Conservation (phyloP, 2,888 invertebrate genomes). For the Andrena chrysosceles region DNA sequence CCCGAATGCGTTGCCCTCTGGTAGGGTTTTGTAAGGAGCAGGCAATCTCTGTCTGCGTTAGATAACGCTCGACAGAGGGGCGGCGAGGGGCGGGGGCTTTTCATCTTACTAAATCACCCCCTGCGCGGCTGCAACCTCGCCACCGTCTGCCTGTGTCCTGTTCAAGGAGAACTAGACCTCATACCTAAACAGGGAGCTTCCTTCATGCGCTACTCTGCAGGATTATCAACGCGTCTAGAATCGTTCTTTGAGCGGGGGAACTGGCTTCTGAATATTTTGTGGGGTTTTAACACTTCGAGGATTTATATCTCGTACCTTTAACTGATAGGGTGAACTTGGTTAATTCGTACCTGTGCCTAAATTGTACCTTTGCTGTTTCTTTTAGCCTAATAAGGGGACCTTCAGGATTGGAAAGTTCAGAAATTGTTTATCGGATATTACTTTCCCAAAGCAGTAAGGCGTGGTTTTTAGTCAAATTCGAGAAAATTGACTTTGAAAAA, state of each 20-base stretch:
- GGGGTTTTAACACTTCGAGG: not conserved
- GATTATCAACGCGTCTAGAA: slow-evolving; percentile 3
- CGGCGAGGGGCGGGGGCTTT: slow-evolving; percentile 75
- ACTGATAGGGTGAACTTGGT: too few species aligned
- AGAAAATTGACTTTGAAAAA: too few species aligned
- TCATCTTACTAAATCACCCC: slow-evolving; percentile 81
- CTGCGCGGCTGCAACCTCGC: slow-evolving; percentile 53
- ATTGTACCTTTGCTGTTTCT: too few species aligned
- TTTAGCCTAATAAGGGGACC: too few species aligned
- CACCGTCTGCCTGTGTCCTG: slow-evolving; percentile 39
- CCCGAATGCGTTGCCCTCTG: slow-evolving; percentile 72
- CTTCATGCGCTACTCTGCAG: not conserved
- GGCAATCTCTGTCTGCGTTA: slow-evolving; percentile 81
- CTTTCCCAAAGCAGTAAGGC: too few species aligned
- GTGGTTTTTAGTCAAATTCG: too few species aligned
- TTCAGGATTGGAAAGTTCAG: too few species aligned
- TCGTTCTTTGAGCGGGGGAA: not conserved
- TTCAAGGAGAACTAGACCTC: slow-evolving; percentile 39
- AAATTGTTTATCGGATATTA: too few species aligned
- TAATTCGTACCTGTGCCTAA: too few species aligned
- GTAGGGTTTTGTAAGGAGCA: slow-evolving; percentile 76
- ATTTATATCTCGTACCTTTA: too few species aligned
- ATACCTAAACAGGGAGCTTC: slow-evolving; percentile 65
- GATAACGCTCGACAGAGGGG: slow-evolving; percentile 75
- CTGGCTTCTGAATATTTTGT: not conserved